These are phyloP conservation scores for Enteromius radiatus DNA, from an alignment of 2,797 vertebrate genomes.

Conservation along the genomic window DNA sequence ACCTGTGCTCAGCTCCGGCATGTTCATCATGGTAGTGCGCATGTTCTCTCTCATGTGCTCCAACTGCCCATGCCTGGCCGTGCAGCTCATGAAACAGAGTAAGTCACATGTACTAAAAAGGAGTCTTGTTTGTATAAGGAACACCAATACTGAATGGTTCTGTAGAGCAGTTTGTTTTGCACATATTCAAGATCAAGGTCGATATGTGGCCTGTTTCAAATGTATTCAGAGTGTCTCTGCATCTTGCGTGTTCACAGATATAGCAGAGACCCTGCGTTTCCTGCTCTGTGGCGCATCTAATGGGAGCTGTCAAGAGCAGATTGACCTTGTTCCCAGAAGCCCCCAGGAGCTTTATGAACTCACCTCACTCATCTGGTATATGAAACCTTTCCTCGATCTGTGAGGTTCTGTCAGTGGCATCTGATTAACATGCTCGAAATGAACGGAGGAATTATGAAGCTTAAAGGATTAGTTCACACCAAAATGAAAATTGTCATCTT, in stretches of 20 bases:
- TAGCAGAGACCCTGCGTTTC: constrained; percentile 97
- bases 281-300: constrained; percentile 97
- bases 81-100: constrained; percentile 99
- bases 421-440: background rate
- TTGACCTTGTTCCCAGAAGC: constrained; percentile 96
- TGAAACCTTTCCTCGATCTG: background rate
- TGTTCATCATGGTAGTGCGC: constrained; percentile 99
- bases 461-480: constrained; percentile 1
- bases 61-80: constrained; percentile 95
- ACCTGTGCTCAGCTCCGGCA: constrained; percentile 97
- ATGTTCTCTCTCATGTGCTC: constrained; percentile 99
- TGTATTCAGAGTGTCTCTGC: background rate
- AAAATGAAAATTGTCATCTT: background rate
- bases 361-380: constrained; percentile 99
- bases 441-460: background rate
- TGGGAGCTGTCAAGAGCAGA: constrained; percentile 98
- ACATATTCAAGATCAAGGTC: background rate
- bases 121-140: background rate
- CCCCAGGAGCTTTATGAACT: constrained; percentile 98
- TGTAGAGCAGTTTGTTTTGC: background rate
- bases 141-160: background rate
- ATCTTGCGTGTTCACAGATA: constrained; percentile 81
- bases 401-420: background rate
- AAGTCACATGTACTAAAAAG: constrained; percentile 69
- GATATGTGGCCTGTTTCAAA: background rate